Base-by-base conservation (phyloP, 2,797 vertebrate genomes). In the Scomberomorus guttatus region DNA sequence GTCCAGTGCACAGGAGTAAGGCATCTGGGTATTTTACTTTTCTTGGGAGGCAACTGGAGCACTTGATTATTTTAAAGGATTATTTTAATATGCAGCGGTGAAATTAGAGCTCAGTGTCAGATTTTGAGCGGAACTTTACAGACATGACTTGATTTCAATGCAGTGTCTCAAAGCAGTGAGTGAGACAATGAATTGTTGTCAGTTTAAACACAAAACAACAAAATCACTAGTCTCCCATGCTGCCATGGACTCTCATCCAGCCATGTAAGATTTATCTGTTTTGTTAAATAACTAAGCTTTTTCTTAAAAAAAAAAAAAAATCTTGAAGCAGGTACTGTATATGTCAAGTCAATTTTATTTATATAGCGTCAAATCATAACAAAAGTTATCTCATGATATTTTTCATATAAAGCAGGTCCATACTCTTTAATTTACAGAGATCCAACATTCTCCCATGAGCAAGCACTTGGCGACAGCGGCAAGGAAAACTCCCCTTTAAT, bases 171-270 rank as follows among this genome's bases (percentile, higher is more conserved):
- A 73, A 85, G 96, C 96, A 91, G 79, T 90, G 88, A 93, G 97
- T 97, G 84, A 95, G 97, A 97, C 97, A 95, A 93, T 96, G 97
- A 97, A 92, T 97, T 98, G 97, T 97, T 98, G 98, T 97, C 90
- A 81, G 87, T 83, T 90, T 87, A 66, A 78, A 65, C 83, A 88
- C 89, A 96, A 79, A 97, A 98, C 97, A 99, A 99, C 98, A 98
- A 99, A 99, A 99, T 99, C 98, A 98, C 97, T 97, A 98, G 98
- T 98, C 98, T 99, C 98, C 98, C 97, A 98, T 59, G 78, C 95
- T 90, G 96, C 96, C 84, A 75, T 75, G 91, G 95, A 94, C 96
- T 32, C 27, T 6, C 46, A 22, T 29, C 25, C 60, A 50, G 29
- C 52, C 27, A 14, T 0, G 2, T n/a, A 50, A 10, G 20, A 50